phyloP scores from a whole-genome alignment of 2,888 invertebrate genomes.

The Tinea semifulvella region DNA sequence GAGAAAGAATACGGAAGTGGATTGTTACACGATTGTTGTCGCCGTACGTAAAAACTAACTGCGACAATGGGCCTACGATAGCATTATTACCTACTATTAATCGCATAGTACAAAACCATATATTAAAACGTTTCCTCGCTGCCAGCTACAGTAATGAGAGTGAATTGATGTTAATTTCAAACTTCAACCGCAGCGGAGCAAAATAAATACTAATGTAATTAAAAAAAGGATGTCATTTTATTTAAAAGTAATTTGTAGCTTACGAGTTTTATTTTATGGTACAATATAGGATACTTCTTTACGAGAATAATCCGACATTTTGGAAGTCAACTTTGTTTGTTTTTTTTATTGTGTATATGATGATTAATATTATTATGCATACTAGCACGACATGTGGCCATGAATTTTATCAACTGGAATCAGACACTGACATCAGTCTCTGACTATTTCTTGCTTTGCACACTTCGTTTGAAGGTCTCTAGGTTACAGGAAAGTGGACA shows the following conservation, averaged over 20 bases:
- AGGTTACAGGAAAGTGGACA: no score
- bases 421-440: no score
- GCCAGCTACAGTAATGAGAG: conserved; percentile 13
- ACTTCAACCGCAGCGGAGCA: background rate
- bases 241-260: background rate
- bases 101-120: conserved; percentile 36
- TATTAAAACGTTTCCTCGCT: conserved; percentile 38
- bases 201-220: conserved; percentile 11
- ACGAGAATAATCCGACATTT: no score
- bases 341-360: no score
- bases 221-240: conserved; percentile 16
- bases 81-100: conserved; percentile 36
- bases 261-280: background rate
- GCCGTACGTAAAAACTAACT: background rate
- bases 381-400: no score
- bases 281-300: no score
- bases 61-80: conserved; percentile 6
- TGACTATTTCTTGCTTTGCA: no score
- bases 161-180: conserved; percentile 12
- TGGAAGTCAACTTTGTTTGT: no score
- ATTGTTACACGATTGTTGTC: background rate
- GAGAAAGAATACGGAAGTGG: background rate
- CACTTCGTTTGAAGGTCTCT: no score
- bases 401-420: no score
- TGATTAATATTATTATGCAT: no score